Base-by-base conservation (phyloP, 92 coral and sea anemone species). In the Siderastrea radians region DNA sequence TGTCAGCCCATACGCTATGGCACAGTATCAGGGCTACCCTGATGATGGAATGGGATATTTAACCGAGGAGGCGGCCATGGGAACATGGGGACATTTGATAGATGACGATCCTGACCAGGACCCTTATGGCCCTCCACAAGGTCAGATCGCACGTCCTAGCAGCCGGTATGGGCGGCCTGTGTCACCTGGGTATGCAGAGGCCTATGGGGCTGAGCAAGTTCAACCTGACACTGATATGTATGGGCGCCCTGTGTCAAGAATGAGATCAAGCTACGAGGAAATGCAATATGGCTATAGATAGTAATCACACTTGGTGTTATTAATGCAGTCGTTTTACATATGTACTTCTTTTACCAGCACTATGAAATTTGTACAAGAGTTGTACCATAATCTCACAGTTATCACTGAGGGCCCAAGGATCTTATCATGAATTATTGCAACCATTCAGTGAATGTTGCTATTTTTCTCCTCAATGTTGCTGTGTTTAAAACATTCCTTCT, bases 81-180 rank as follows among this genome's bases (percentile, higher is more conserved):
- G 90, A 11, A 93, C 89, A 49, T 95, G 98, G 98, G 98, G 96
- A 71, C 96, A 94, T 70, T 76, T 95, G 16, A 95, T 95, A 58
- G 95, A 92, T 52, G 96, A 93, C 53, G 95, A 90, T 48, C 83
- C 82, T 14, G 86, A 47, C 55, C 87, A 87, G 49, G 94, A 81
- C 16, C 83, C 85, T 48, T 94, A 89, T 72, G 78, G 89, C 7
- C 74, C 93, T 49, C 59, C 89, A 7, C 88, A 87, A 69, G 97
- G 93, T 17, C 93, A 93, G 67, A 74, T 84, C 52, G 89, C 94
- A 16, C 90, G 99, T 52, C 99, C 99, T 4, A 74, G 93, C 19
- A 97, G 98, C 80, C 98, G 98, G 65, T 95, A 94, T 89, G 95
- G 94, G 11, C 90, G 98, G 57, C 99, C 99, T 8, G 92, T 90